Conservation (phyloP, 1,140 invertebrate genomes). For the Harlomillsia oculata region DNA sequence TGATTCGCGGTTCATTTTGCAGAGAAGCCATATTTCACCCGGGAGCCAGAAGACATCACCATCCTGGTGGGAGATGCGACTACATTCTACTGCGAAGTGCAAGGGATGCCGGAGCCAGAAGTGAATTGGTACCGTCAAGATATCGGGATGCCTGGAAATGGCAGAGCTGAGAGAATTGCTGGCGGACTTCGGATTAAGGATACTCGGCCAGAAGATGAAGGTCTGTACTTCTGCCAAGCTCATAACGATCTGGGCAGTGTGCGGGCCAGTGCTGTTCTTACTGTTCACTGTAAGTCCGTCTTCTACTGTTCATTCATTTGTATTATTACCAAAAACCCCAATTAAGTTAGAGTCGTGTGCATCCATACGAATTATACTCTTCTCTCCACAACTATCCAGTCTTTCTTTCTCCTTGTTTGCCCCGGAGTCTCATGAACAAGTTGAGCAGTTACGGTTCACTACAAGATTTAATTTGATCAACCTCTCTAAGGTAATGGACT, state of each 20-base stretch:
- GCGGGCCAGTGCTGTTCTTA: slow-evolving; percentile 59
- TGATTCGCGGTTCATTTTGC: slow-evolving; percentile 39
- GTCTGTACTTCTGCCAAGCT: slow-evolving; percentile 69
- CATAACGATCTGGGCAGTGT: slow-evolving; percentile 67
- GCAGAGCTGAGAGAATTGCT: slow-evolving; percentile 59
- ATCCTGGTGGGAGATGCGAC: slow-evolving; percentile 67
- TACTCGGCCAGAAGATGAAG: slow-evolving; percentile 64
- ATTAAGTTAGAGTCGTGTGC: too few species aligned
- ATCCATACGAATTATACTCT: background rate
- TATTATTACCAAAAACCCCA: too few species aligned
- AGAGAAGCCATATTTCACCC: slow-evolving; percentile 82
- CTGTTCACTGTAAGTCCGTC: slow-evolving; percentile 60
- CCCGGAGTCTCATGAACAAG: background rate
- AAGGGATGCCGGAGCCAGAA: slow-evolving; percentile 58
- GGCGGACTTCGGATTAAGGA: slow-evolving; percentile 64
- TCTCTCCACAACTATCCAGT: background rate
- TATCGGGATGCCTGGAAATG: slow-evolving; percentile 63
- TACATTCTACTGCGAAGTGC: slow-evolving; percentile 77
- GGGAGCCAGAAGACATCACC: slow-evolving; percentile 72
- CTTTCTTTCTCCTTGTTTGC: background rate
- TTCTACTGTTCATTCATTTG: background rate
- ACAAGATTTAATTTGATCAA: slow-evolving; percentile 23
- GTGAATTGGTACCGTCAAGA: slow-evolving; percentile 82
- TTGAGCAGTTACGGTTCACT: slow-evolving; percentile 6
- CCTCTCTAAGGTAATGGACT: slow-evolving; percentile 20